phyloP scores from a whole-genome alignment of 1,140 invertebrate species.

The Ceratosolen fusciceps region DNA sequence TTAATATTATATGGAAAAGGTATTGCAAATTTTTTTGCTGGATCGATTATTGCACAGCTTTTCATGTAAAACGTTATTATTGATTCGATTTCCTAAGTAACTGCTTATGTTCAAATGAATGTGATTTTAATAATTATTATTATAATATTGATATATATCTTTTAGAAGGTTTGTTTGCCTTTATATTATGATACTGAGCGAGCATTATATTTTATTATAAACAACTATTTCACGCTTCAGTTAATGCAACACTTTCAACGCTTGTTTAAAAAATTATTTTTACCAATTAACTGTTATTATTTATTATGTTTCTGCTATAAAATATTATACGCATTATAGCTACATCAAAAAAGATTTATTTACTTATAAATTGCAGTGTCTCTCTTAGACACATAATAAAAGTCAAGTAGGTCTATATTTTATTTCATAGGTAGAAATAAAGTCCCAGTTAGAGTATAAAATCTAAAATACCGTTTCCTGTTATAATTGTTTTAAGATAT shows the following conservation, averaged over 20 bases:
- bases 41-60: too few species aligned
- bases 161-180: too few species aligned
- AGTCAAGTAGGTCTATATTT: conserved; percentile 2
- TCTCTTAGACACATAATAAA: conserved; percentile 14
- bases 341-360: conserved; percentile 16
- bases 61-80: too few species aligned
- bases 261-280: not conserved
- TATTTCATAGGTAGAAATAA: conserved; percentile 11
- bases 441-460: not conserved
- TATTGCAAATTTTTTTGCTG: too few species aligned
- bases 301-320: not conserved
- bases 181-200: too few species aligned
- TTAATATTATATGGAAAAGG: too few species aligned
- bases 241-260: not conserved
- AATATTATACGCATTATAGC: conserved; percentile 1
- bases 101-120: too few species aligned
- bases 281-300: not conserved
- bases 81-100: too few species aligned
- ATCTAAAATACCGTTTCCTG: not conserved
- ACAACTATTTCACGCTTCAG: not conserved
- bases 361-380: conserved; percentile 4
- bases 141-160: too few species aligned
- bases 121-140: too few species aligned
- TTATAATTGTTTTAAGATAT: not conserved
- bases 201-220: too few species aligned